Base-by-base conservation (phyloP, 2,113 vertebrate genomes). In the Ascaphus truei region DNA sequence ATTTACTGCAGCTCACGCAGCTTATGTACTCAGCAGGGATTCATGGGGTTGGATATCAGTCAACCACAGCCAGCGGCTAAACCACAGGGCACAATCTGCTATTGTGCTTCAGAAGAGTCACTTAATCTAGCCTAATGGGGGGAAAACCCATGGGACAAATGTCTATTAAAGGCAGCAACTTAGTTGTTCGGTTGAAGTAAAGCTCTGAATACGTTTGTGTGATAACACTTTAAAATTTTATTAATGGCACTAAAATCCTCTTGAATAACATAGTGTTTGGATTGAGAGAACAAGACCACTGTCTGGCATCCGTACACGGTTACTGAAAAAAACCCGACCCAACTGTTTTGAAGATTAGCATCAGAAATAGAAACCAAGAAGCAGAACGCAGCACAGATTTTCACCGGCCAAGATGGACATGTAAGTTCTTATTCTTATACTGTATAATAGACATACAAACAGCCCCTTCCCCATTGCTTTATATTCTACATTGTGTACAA, bases 101-200 rank as follows among this genome's bases (percentile, higher is more conserved):
- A 90, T 91, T 90, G 89, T 92, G 86, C 85, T 77, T 75, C 84
- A 80, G 85, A 90, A 84, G 80, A 89, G 81, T 86, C 89, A 89
- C 89, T 93, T 91, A 93, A 93, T 92, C 86, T 89, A 80, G 81
- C 83, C 87, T 93, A 94, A 94, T 92, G 91, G 92, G 87, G 77
- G 65, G 74, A 84, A 87, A 66, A 68, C 78, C 84, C 80, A 71
- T 15, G 71, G 80, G 87, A 88, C 76, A 83, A 81, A 86, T 76
- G 73, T 72, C 76, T 81, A 84, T 84, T 85, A 77, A 79, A 81
- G 79, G 75, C 73, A 81, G 74, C 76, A 81, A 79, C 77, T 80
- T 81, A 79, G 75, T 74, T 76, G 75, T 72, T 73, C 81, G 29
- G 9, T 80, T 80, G 79, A 75, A 79, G 76, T 76, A 81, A 81